Conservation (phyloP, 2,888 invertebrate genomes). For the Lasius platythorax region DNA sequence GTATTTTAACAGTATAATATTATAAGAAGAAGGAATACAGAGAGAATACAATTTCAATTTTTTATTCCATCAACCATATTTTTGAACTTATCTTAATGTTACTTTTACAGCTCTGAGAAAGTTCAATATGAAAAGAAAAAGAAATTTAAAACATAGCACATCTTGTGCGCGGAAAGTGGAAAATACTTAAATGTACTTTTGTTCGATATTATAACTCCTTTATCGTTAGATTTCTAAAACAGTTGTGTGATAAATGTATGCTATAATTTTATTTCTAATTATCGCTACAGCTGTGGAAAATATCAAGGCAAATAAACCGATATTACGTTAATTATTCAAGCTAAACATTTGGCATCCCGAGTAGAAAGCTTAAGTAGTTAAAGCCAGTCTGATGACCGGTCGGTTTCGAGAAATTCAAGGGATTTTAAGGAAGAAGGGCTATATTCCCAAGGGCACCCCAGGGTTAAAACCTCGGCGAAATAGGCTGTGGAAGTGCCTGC, state of each 20-base stretch:
- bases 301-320: constrained; percentile 22
- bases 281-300: constrained; percentile 18
- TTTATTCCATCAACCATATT: not conserved
- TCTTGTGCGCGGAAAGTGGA: not conserved
- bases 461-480: constrained; percentile 35
- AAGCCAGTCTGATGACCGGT: constrained; percentile 28
- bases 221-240: not conserved
- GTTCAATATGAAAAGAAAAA: not conserved
- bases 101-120: not conserved
- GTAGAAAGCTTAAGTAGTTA: constrained; percentile 37
- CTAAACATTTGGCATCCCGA: constrained; percentile 2
- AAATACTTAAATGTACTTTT: not conserved
- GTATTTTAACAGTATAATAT: not conserved
- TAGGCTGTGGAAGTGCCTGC: constrained; percentile 37
- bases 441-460: constrained; percentile 24
- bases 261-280: constrained; percentile 18
- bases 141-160: not conserved
- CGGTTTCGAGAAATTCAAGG: constrained; percentile 28
- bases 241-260: not conserved
- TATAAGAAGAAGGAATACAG: not conserved
- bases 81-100: not conserved
- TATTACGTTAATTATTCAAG: constrained; percentile 13
- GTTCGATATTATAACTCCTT: not conserved
- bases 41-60: not conserved
- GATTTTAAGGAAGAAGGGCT: constrained; percentile 39